Evolutionary conservation across 2,888 invertebrate genomes (phyloP), one percentile per base, ranked within the genome.

Genomic region (Phyllotreta cruciferae): DNA sequence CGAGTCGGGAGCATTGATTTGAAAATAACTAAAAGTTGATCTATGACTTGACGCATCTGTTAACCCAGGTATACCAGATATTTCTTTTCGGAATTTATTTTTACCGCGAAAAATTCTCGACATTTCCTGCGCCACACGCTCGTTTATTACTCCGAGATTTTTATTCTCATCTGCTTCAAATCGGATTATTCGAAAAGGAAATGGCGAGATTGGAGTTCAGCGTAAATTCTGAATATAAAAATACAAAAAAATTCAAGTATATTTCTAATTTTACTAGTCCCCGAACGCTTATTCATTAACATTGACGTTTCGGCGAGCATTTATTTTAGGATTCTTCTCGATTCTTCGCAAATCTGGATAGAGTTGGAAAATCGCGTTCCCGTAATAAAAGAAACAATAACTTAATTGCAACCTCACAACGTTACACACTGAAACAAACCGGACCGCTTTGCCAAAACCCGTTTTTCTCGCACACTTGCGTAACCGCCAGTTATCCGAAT

Each of bases 11-110:
- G 44, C 10, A 52, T 58, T 52, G 39, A 42, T 62, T 62, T 56
- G 52, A 34, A 45, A 62, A 39, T 62, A 53, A 56, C 62, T 62
- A 62, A 57, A 62, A 62, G 62, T 62, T 62, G 56, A 62, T 62
- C 62, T 62, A 62, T 52, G 39, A 44, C 42, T 61, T 54, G 47
- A 52, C 42, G 37, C 57, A 57, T 58, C 41, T 41, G 41, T 58
- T 50, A 50, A 50, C 50, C 50, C 38, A 36, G n/a, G 41, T 42
- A 55, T 39, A 54, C 24, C 24, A 24, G 24, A 24, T 24, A 3
- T 24, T 24, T 24, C 37, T 39, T 35, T 50, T 50, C 3, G 35
- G 1, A 36, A 34, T 50, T 50, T 53, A 53, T 53, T 53, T 53
- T 53, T 53, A 53, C 38, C 41, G 14, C 24, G 24, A 24, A 14